Conservation (phyloP, 2,888 invertebrate species). For the Heliconius aoede region DNA sequence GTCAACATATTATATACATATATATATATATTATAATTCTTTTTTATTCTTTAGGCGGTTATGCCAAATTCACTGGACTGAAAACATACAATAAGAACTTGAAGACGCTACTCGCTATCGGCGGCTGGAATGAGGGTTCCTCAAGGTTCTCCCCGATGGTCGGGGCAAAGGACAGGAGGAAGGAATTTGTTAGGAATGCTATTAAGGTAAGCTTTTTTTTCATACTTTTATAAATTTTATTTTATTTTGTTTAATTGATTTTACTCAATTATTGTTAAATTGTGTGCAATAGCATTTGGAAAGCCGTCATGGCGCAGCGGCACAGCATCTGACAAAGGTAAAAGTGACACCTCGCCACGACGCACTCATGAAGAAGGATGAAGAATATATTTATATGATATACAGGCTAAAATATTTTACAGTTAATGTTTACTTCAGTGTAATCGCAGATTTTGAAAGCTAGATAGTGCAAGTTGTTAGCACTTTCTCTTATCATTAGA, state of each 20-base stretch:
- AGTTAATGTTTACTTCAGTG: neutral
- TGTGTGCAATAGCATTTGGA: neutral
- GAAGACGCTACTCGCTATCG: constrained; percentile 95
- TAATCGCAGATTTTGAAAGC: constrained; percentile 40
- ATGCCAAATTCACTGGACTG: constrained; percentile 95
- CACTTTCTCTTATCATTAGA: constrained; percentile 50
- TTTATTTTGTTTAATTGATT: neutral
- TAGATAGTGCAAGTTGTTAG: constrained; percentile 36
- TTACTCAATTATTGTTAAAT: neutral
- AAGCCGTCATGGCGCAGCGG: no score
- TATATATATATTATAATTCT: neutral
- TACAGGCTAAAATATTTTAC: neutral
- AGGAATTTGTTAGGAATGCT: constrained; percentile 91
- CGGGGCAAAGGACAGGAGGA: constrained; percentile 88
- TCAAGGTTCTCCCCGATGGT: constrained; percentile 94
- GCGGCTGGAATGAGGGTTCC: constrained; percentile 97
- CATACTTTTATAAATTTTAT: constrained; percentile 22
- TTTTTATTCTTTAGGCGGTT: constrained; percentile 87
- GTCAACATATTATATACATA: neutral
- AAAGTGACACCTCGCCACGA: no score
- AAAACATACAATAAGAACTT: constrained; percentile 96
- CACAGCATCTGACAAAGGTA: no score
- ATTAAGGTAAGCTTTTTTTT: constrained; percentile 86
- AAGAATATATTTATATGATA: neutral
- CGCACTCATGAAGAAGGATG: neutral